Base-by-base conservation (phyloP, 2,113 vertebrate genomes). In the Nansenia antarctica region DNA sequence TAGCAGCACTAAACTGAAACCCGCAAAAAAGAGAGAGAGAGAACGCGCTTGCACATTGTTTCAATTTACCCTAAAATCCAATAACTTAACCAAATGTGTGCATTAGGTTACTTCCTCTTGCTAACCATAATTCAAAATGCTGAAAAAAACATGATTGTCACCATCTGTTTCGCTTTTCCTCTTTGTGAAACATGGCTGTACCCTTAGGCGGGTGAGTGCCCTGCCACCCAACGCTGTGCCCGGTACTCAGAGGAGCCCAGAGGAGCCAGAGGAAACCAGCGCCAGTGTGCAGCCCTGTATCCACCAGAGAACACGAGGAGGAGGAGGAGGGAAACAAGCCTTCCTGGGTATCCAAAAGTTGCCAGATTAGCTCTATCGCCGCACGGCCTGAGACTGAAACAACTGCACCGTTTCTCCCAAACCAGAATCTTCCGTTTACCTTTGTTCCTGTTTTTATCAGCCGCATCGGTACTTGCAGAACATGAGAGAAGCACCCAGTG, bases 401-500 rank as follows among this genome's bases (percentile, higher is more conserved):
- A 42, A 18, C 18, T 9, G 20, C 18, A 49, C 45, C n/a, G 6
- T 2, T 49, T 49, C 11, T 20, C 15, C 45, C 45, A 49, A 49
- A 11, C 7, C 6, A 0, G 7, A 49, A 49, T 7, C 27, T 31
- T 37, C 39, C 9, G 49, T 24, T 29, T 30, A 67, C 12, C 27
- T 24, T 67, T 54, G 20, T 42, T 18, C 22, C 29, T 58, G 15
- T 58, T 30, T 58, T n/a, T 60, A 39, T 45, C 49, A 61, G 66
- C 49, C 60, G 63, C 71, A 73, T 73, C 91, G 93, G 93, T 90
- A 93, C 92, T 94, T 92, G 92, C 89, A 88, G 91, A 94, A 91
- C 90, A 93, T 93, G 92, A 93, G 92, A 93, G 91, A 91, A 88
- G 90, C 88, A 92, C 75, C 81, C 88, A 90, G 91, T 92, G 84